Conservation (phyloP, 2,113 vertebrate species). For the Oxyruncus cristatus region DNA sequence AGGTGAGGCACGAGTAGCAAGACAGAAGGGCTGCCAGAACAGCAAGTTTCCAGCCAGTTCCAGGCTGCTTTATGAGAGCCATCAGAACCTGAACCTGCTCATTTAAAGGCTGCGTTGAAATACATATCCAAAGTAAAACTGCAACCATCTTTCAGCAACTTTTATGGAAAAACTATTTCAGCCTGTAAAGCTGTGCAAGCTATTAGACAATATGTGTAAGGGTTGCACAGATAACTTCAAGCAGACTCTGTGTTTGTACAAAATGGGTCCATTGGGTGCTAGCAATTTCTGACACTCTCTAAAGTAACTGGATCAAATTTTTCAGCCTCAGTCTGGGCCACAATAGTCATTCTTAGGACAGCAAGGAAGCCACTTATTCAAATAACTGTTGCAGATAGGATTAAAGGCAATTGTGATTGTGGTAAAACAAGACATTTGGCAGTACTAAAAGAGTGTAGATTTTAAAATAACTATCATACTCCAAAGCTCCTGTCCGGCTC, state of each 20-base stretch:
- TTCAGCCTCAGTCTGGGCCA: background rate
- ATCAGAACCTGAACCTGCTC: background rate
- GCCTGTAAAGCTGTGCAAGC: background rate
- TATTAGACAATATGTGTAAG: background rate
- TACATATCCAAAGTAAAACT: background rate
- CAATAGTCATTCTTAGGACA: background rate
- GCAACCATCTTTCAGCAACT: background rate
- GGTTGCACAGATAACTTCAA: background rate
- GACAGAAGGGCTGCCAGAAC: background rate
- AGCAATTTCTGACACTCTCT: background rate
- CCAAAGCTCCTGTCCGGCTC: background rate
- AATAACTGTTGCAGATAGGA: background rate
- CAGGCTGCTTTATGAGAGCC: background rate
- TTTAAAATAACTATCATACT: background rate
- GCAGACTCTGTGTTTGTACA: background rate
- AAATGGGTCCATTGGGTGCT: accelerated
- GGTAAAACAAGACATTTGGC: background rate
- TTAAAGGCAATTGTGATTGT: background rate
- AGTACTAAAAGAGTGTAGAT: background rate
- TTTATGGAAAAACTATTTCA: background rate
- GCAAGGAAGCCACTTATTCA: background rate
- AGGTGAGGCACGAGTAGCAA: accelerated
- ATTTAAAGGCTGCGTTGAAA: background rate
- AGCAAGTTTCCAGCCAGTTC: background rate
- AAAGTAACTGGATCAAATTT: background rate